phyloP scores from a whole-genome alignment of 2,888 invertebrate species.

The Lampropteryx suffumata region DNA sequence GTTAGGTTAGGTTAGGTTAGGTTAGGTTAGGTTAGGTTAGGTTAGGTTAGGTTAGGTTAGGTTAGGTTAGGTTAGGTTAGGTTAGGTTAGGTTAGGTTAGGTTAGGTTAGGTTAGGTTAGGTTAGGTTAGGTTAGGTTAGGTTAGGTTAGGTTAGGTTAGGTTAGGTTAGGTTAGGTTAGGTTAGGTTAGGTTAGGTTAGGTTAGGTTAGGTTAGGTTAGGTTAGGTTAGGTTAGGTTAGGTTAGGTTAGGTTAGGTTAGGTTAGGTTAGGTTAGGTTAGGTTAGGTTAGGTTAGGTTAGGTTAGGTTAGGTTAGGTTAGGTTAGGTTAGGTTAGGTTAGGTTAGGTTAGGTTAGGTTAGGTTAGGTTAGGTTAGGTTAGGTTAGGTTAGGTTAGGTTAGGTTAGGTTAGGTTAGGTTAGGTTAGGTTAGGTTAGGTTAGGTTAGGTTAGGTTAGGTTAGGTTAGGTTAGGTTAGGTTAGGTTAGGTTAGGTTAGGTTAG shows the following conservation, averaged over 20 bases:
- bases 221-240: background rate
- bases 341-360: background rate
- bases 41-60: background rate
- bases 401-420: background rate
- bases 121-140: background rate
- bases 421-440: background rate
- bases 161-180: background rate
- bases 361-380: constrained; percentile 2
- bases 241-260: background rate
- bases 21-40: background rate
- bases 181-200: background rate
- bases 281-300: background rate
- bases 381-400: background rate
- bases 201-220: background rate
- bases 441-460: background rate
- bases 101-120: background rate
- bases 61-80: background rate
- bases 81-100: background rate
- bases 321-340: background rate
- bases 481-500: background rate
- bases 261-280: background rate
- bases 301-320: background rate
- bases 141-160: background rate
- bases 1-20: background rate
- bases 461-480: background rate